phyloP scores from a whole-genome alignment of 2,113 vertebrate species.

The Solea solea region DNA sequence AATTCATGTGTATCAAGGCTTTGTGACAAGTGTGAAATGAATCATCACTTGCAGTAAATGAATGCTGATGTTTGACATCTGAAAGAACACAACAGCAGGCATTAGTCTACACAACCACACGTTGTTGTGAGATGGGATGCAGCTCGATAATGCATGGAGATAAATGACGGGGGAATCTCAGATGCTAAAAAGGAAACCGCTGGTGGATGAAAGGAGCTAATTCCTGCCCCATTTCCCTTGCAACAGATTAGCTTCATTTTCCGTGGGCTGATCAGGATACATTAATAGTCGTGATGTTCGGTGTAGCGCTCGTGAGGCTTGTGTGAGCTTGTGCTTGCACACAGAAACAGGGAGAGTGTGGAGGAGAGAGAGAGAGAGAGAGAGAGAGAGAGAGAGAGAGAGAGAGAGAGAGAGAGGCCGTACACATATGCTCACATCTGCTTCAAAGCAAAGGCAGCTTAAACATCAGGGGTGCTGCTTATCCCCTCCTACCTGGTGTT shows the following conservation, averaged over 20 bases:
- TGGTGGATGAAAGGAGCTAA: conserved; percentile 38
- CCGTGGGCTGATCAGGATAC: conserved; percentile 69
- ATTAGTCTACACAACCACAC: conserved; percentile 39
- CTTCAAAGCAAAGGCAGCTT: conserved; percentile 68
- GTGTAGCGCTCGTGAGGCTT: conserved; percentile 38
- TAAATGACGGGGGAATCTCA: conserved; percentile 29
- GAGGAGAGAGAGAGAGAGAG: conserved; percentile 17
- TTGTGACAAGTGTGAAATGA: conserved; percentile 62
- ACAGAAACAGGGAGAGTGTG: conserved; percentile 11
- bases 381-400: neutral
- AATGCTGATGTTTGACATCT: conserved; percentile 30
- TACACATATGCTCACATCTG: conserved; percentile 56
- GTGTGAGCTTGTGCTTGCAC: conserved; percentile 21
- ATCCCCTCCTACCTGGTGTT: conserved; percentile 77
- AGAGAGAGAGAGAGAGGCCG: neutral
- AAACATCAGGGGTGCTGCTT: conserved; percentile 68
- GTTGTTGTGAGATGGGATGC: conserved; percentile 32
- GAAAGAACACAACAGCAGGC: conserved; percentile 31
- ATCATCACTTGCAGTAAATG: conserved; percentile 62
- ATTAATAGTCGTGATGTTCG: conserved; percentile 70
- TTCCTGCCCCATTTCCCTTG: conserved; percentile 63
- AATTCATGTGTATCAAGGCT: conserved; percentile 66
- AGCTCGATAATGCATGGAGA: conserved; percentile 32
- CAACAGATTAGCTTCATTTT: conserved; percentile 68
- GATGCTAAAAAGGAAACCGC: conserved; percentile 48